Conservation (phyloP, 2,888 invertebrate species). For the Brassicogethes aeneus region DNA sequence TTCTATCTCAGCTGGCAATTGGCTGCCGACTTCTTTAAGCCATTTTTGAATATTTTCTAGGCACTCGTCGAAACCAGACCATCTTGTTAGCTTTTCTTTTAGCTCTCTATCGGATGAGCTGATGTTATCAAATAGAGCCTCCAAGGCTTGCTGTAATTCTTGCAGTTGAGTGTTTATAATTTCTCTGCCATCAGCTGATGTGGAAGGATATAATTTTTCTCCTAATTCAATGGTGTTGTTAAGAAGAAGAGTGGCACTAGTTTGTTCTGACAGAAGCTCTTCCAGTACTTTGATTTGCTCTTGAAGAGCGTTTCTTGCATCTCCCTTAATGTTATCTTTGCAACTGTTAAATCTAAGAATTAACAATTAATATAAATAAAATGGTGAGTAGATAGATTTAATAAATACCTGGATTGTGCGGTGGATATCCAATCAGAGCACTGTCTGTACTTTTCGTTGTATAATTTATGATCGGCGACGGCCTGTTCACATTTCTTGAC, state of each 20-base stretch:
- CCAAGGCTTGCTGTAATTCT: constrained; percentile 75
- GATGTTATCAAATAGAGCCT: constrained; percentile 71
- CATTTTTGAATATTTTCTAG: constrained; percentile 69
- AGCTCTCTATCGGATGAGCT: constrained; percentile 70
- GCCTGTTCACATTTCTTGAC: constrained; percentile 89
- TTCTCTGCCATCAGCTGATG: constrained; percentile 81
- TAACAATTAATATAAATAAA: constrained; percentile 1
- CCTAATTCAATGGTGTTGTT: constrained; percentile 82
- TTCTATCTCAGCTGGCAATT: constrained; percentile 70
- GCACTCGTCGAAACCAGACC: constrained; percentile 86
- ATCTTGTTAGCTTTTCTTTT: constrained; percentile 72
- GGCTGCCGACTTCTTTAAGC: constrained; percentile 66
- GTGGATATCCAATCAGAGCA: constrained; percentile 73
- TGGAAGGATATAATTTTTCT: constrained; percentile 78
- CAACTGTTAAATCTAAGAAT: constrained; percentile 55
- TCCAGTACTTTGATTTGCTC: constrained; percentile 62
- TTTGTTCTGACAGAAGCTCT: constrained; percentile 66
- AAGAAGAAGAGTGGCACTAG: constrained; percentile 63
- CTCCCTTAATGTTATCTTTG: constrained; percentile 52
- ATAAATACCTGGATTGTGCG: constrained; percentile 60
- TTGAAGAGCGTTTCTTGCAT: constrained; percentile 59
- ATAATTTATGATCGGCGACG: constrained; percentile 68
- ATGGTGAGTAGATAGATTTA: too few relatives aligned
- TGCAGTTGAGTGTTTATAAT: constrained; percentile 73
- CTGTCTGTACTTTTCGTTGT: constrained; percentile 75